Base-by-base conservation (phyloP, 1,140 invertebrate species). In the Drosophila albomicans region DNA sequence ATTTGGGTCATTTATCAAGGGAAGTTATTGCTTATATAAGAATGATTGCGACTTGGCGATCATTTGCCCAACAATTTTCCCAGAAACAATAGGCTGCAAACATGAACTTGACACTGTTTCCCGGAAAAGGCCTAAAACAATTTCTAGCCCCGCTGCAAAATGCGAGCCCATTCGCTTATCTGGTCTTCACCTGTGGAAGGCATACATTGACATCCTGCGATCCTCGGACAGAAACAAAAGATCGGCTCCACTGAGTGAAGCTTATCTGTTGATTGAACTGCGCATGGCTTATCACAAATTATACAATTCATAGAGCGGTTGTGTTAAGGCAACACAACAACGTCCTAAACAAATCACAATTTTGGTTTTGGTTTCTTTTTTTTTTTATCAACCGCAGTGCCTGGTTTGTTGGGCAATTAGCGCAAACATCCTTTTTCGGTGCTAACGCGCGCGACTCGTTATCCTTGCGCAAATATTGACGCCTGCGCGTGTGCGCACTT, bases 391-490 rank as follows among this genome's bases (percentile, higher is more conserved):
- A 86, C 82, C 82, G 64, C 82, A 86, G 67, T 49, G 63, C 56
- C 43, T 85, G 78, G 49, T 67, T 64, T 72, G 67, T 82, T 63
- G 46, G 72, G 58, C 68, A 88, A 81, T 79, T 81, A 85, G 85
- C 68, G 77, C 75, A 88, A 88, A 88, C 85, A 89, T 85, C 86
- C 86, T 89, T 85, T 85, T 84, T 54, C 65, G 49, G 69, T 62
- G 25, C 41, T 10, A 20, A 41, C 66, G 65, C 65, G 82, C 69
- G 72, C 68, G 69, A 57, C 71, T 45, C 75, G 73, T 81, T 88
- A 89, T 88, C 85, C 85, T 90, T 88, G 38, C 61, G 81, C 82
- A 74, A 89, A 88, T 89, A 88, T 89, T 88, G 75, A 85, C 75
- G 68, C 84, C 71, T 89, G 65, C 41, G 70, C 84, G 78, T 65